A percentile compares a stretch with the other conserved stretches of the same genome.
Evolutionary conservation across 2,113 vertebrate genomes (phyloP).

Genomic region (Tyrannus savana): DNA sequence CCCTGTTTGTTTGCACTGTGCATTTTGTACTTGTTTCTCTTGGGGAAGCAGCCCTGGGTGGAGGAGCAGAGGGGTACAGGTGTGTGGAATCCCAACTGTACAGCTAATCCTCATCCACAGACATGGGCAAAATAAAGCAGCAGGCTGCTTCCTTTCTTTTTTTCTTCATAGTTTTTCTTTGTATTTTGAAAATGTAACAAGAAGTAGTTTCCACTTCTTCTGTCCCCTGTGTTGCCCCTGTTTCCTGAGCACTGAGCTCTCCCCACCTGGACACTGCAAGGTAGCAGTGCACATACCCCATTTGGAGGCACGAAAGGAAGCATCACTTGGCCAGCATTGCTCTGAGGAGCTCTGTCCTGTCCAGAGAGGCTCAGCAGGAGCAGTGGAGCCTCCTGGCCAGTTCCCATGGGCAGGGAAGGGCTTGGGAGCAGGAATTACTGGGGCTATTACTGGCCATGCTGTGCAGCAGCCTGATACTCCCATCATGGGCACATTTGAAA

Average conservation of each 20-base stretch:
- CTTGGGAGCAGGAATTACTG: neutral
- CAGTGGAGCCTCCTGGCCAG: neutral
- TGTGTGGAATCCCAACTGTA: accelerated
- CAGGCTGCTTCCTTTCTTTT: neutral
- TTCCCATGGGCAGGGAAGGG: neutral
- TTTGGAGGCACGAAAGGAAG: neutral
- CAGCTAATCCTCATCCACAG: neutral
- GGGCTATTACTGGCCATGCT: neutral
- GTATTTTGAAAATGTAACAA: neutral
- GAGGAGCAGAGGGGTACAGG: neutral
- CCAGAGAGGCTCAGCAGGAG: neutral
- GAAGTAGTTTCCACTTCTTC: neutral
- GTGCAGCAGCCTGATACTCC: neutral
- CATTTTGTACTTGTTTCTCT: neutral
- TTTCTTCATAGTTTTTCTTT: accelerated
- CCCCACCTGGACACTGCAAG: neutral
- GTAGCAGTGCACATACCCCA: neutral
- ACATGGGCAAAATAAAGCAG: neutral
- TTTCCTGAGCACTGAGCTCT: neutral
- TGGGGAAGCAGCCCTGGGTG: neutral
- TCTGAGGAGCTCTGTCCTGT: neutral
- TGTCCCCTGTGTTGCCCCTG: neutral
- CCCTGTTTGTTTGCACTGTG: neutral
- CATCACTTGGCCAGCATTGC: accelerated
- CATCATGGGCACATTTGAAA: neutral